These are phyloP conservation scores for chimpanzee (Pan troglodytes) DNA, from an alignment of 2,113 vertebrate genomes.

Conservation along the genomic window NHGRI_mPanTro3-v2.1_pri NC_072401.2:46435501-46436000, in stretches of 20 bases:
- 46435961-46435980: constrained; percentile 25
- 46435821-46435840: background rate
- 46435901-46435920: background rate
- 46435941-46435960: background rate
- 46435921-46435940: background rate
- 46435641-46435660: background rate
- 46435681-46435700: constrained; percentile 24
- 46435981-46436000: background rate
- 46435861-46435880: constrained; percentile 11
- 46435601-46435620: background rate
- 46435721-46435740: background rate
- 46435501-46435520: background rate
- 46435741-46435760: background rate
- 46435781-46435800: background rate
- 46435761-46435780: background rate
- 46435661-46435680: background rate
- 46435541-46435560: background rate
- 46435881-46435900: background rate
- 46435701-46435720: background rate
- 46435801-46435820: background rate
- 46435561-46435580: background rate
- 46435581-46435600: background rate
- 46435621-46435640: constrained; percentile 28
- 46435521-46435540: background rate
- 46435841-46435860: background rate